Conservation (phyloP, 1,140 invertebrate genomes). For the Ostrea denselamellosa region DNA sequence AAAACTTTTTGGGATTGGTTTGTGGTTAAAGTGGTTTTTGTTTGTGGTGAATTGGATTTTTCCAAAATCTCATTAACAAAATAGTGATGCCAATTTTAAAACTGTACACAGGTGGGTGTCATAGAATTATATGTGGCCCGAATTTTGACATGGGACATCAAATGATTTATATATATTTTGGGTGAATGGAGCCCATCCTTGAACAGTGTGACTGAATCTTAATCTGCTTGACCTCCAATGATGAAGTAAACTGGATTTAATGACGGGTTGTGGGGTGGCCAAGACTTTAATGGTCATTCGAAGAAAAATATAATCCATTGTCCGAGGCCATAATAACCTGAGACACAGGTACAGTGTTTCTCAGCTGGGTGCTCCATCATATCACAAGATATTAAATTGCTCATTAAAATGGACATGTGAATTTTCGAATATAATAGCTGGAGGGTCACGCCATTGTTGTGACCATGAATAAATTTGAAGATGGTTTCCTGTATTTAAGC, state of each 20-base stretch:
- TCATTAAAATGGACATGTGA: constrained; percentile 56
- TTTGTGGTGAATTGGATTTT: constrained; percentile 33
- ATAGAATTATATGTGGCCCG: constrained; percentile 14
- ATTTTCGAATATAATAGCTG: constrained; percentile 50
- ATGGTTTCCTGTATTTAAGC: constrained; percentile 47
- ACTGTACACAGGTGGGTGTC: constrained; percentile 16
- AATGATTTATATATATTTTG: constrained; percentile 37
- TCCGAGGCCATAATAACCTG: constrained; percentile 21
- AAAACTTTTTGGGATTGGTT: constrained; percentile 35
- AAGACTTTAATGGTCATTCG: constrained; percentile 32
- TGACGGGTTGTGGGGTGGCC: neutral
- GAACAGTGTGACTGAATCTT: constrained; percentile 6
- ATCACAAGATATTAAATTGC: constrained; percentile 49
- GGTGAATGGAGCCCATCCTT: neutral
- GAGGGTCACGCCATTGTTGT: constrained; percentile 30
- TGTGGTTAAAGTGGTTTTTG: constrained; percentile 26
- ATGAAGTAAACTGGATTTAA: constrained; percentile 44
- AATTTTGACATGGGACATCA: constrained; percentile 31
- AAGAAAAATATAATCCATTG: constrained; percentile 37
- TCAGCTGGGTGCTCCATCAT: constrained; percentile 37
- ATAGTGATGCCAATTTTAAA: constrained; percentile 19
- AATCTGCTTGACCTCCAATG: constrained; percentile 36
- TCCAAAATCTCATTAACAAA: constrained; percentile 30
- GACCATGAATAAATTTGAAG: constrained; percentile 21
- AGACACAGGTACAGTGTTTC: constrained; percentile 35